Evolutionary conservation across 2,888 invertebrate species (phyloP), one percentile per base, ranked within the genome.

Genomic region (Erebia palarica): DNA sequence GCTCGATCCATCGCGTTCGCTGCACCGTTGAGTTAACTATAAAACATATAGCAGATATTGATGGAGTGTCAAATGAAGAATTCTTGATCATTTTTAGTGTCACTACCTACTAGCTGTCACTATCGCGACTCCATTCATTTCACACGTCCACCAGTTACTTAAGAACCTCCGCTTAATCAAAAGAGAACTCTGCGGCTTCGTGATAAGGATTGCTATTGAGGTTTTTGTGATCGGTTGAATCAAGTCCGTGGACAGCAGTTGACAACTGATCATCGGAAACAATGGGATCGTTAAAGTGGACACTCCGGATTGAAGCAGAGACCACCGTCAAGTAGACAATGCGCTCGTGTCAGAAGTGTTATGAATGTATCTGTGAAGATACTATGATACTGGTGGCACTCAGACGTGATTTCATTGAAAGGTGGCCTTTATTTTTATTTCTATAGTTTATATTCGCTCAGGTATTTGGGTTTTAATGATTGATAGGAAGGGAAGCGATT

Each of bases 271-370:
- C 85, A 84, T 82, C 78, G 84, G 78, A 90, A 89, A 92, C 92
- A 92, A 92, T 92, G 81, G 91, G 83, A 85, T 92, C 91, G 86
- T 92, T 92, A 91, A 86, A 87, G 84, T 87, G 88, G 87, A 86
- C 88, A 86, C 81, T 80, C 78, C 79, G 78, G 85, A 87, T 84
- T 91, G 91, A 92, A 84, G 87, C 76, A 77, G 77, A 81, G 92
- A 92, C 92, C 92, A 91, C 92, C 92, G 81, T 81, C 84, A 81
- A 79, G 80, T 71, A 76, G 77, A 85, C 85, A 85, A 84, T 81
- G 76, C 76, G 71, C 72, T 74, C 74, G 72, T 67, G 75, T 72
- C 73, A 69, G 69, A 72, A 75, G 79, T 79, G 78, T 84, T 84
- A 85, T 83, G 81, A 81, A 78, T 79, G 75, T 71, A 74, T 74